Percentiles rank a stretch among this genome's conserved stretches.
These are phyloP conservation scores for Ochropacha duplaris DNA, from an alignment of 2,888 invertebrate species.

Conservation along the genomic window DNA sequence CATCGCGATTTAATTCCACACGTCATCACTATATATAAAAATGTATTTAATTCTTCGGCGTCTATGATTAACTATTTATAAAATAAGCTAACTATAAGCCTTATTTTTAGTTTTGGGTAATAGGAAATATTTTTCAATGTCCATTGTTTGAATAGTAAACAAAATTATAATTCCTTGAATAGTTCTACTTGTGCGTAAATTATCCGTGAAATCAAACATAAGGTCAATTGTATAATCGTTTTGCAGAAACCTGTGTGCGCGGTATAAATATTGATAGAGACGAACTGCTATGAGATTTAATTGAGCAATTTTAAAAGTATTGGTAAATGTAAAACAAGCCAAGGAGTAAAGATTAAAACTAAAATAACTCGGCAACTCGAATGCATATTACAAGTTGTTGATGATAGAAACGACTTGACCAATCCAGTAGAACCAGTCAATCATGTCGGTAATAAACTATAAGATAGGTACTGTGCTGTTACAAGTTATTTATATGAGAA, in stretches of 20 bases:
- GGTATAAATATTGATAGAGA: slow-evolving; percentile 15
- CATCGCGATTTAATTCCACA: too few species aligned
- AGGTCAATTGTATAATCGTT: slow-evolving; percentile 20
- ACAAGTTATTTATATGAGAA: slow-evolving; percentile 19
- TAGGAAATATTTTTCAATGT: neutral
- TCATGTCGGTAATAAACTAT: slow-evolving; percentile 29
- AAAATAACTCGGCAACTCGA: slow-evolving; percentile 11
- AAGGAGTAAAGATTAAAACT: neutral
- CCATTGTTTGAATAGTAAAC: slow-evolving; percentile 11
- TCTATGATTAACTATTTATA: too few species aligned
- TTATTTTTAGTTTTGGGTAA: neutral
- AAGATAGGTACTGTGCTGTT: slow-evolving; percentile 23
- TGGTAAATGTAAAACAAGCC: too few species aligned
- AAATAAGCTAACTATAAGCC: too few species aligned
- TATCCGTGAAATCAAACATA: slow-evolving; percentile 24
- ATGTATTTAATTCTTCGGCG: too few species aligned
- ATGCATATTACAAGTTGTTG: slow-evolving; percentile 9
- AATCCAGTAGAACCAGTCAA: slow-evolving; percentile 36
- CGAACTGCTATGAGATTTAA: slow-evolving; percentile 25
- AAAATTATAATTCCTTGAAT: slow-evolving; percentile 11
- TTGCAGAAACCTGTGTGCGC: slow-evolving; percentile 20
- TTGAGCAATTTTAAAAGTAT: slow-evolving; percentile 24
- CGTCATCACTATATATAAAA: too few species aligned
- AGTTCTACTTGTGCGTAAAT: slow-evolving; percentile 18
- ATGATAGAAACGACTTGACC: slow-evolving; percentile 13